Evolutionary conservation across 2,797 vertebrate species (phyloP).

Genomic region (Hafferia zeledoni): DNA sequence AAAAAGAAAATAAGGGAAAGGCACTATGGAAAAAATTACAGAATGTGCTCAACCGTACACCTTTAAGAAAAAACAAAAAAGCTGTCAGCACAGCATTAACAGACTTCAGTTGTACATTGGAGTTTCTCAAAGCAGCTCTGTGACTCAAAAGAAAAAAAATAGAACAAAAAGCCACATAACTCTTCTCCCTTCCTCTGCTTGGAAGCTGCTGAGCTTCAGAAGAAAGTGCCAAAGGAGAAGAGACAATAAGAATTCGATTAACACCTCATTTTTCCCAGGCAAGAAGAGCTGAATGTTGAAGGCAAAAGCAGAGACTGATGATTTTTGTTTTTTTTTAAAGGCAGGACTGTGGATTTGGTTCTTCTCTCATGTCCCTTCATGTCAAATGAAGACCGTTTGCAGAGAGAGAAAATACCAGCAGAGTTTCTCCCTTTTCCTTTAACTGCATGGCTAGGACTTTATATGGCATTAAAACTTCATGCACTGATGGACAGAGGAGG

Average conservation of each 20-base stretch:
- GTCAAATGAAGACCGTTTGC: constrained; percentile 72
- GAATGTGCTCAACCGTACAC: constrained; percentile 83
- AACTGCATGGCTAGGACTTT: constrained; percentile 77
- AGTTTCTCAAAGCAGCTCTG: constrained; percentile 60
- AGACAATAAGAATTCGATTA: constrained; percentile 50
- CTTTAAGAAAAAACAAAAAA: constrained; percentile 69
- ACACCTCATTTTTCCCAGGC: constrained; percentile 47
- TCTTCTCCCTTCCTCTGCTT: constrained; percentile 47
- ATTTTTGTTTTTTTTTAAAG: constrained; percentile 73
- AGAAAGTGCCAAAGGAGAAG: constrained; percentile 53
- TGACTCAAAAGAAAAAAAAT: neutral
- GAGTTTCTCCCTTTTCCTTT: constrained; percentile 78
- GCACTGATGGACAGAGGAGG: constrained; percentile 80
- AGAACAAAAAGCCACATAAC: constrained; percentile 27
- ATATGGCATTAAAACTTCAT: constrained; percentile 87
- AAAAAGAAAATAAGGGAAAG: constrained; percentile 83
- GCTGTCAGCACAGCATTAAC: constrained; percentile 52
- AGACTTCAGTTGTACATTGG: constrained; percentile 49
- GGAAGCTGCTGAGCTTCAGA: constrained; percentile 72
- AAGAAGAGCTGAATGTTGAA: constrained; percentile 52
- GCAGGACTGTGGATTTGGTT: constrained; percentile 77
- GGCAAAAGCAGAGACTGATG: constrained; percentile 67
- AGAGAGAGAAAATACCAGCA: constrained; percentile 80
- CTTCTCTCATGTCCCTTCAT: constrained; percentile 72
- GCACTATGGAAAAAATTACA: constrained; percentile 87